Percentiles rank a stretch among this genome's conserved stretches.
These are phyloP conservation scores for Xerus rutilus DNA, from an alignment of 2,797 vertebrate genomes.

Conservation along the genomic window DNA sequence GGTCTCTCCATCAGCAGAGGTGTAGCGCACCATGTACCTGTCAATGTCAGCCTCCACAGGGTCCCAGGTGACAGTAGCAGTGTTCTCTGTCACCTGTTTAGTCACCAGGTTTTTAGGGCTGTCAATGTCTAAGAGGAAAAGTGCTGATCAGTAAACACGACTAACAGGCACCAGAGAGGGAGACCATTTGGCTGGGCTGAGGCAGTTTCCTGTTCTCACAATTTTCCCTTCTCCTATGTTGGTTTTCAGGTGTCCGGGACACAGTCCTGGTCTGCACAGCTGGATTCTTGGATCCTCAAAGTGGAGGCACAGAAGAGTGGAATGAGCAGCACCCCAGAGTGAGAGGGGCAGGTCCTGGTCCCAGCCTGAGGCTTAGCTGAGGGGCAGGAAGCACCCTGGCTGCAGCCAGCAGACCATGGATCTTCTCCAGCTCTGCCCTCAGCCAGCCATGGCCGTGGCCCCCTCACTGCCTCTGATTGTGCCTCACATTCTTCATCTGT, in stretches of 20 bases:
- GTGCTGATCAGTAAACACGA: background rate
- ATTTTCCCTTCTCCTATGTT: background rate
- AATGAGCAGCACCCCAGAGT: background rate
- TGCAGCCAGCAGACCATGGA: background rate
- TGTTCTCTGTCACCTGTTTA: slow-evolving; percentile 87
- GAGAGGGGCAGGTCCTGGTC: background rate
- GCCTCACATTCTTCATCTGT: background rate
- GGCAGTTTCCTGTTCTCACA: background rate
- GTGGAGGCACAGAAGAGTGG: background rate
- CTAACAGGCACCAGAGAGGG: background rate
- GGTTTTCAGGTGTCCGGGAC: background rate
- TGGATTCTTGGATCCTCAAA: background rate
- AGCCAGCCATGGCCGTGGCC: background rate
- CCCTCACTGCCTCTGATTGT: background rate
- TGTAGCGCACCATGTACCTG: slow-evolving; percentile 89
- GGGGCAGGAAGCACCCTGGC: background rate
- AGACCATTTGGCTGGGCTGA: background rate
- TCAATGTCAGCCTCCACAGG: slow-evolving; percentile 87
- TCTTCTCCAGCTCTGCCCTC: background rate
- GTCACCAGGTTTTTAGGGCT: slow-evolving; percentile 90
- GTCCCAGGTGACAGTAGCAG: slow-evolving; percentile 88
- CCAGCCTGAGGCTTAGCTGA: background rate
- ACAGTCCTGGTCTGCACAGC: background rate
- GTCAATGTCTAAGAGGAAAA: slow-evolving; percentile 87
- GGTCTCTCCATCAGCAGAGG: slow-evolving; percentile 86